These are phyloP conservation scores for Brenthis ino DNA, from an alignment of 2,888 invertebrate genomes.

Conservation along the genomic window DNA sequence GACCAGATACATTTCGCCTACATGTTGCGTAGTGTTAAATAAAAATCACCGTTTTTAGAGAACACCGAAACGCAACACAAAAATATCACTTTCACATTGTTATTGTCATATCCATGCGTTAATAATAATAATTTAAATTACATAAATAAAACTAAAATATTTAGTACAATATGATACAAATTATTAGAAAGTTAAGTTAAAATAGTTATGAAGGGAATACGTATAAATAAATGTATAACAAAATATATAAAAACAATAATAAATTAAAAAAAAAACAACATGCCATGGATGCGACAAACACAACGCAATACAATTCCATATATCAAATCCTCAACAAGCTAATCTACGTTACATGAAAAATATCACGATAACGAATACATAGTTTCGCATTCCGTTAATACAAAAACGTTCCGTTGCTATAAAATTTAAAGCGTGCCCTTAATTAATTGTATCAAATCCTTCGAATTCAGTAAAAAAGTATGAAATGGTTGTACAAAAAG, in stretches of 20 bases:
- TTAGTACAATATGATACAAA: slow-evolving; percentile 33
- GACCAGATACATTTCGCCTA: slow-evolving; percentile 63
- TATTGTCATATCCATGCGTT: slow-evolving; percentile 55
- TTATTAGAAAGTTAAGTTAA: slow-evolving; percentile 23
- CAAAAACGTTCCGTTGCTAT: slow-evolving; percentile 58
- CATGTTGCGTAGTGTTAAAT: slow-evolving; percentile 44
- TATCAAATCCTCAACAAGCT: slow-evolving; percentile 44
- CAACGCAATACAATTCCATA: slow-evolving; percentile 65
- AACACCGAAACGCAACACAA: slow-evolving; percentile 52
- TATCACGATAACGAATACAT: slow-evolving; percentile 76
- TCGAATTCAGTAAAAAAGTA: slow-evolving; percentile 76
- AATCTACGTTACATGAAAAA: slow-evolving; percentile 62
- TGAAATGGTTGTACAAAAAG: slow-evolving; percentile 75
- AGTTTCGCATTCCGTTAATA: slow-evolving; percentile 63
- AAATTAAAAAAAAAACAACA: slow-evolving; percentile 44
- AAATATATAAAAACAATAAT: slow-evolving; percentile 28
- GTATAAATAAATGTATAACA: slow-evolving; percentile 12
- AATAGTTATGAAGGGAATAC: slow-evolving; percentile 9
- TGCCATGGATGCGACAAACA: slow-evolving; percentile 54
- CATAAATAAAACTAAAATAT: slow-evolving; percentile 38
- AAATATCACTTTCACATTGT: slow-evolving; percentile 66
- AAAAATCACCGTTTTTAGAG: slow-evolving; percentile 45
- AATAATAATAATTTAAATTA: slow-evolving; percentile 39
- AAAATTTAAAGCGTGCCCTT: slow-evolving; percentile 75
- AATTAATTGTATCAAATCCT: slow-evolving; percentile 73